Conservation (phyloP, 2,113 vertebrate species). For the Lucifuga dentata region DNA sequence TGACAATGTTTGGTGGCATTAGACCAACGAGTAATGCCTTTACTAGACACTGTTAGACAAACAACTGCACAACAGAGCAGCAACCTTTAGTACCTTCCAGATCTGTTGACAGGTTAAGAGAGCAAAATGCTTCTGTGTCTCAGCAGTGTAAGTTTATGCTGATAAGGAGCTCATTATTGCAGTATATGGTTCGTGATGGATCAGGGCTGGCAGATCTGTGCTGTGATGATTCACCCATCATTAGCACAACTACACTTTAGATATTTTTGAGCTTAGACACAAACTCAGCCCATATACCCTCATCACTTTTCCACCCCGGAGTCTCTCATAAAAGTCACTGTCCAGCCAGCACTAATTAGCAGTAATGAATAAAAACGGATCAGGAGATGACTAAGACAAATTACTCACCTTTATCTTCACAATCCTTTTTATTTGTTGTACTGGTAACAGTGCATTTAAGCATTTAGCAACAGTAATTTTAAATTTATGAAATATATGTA, state of each 20-base stretch:
- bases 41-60: conserved; percentile 52
- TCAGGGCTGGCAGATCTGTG: conserved; percentile 37
- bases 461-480: no score
- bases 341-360: conserved; percentile 25
- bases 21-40: conserved; percentile 55
- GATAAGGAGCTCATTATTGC: conserved; percentile 75
- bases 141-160: conserved; percentile 63
- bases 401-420: conserved; percentile 35
- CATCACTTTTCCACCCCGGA: conserved; percentile 7
- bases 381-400: conserved; percentile 17
- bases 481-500: no score
- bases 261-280: conserved; percentile 61
- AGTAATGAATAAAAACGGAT: conserved; percentile 43
- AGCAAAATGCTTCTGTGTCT: conserved; percentile 69
- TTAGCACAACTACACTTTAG: conserved; percentile 68
- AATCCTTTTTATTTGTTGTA: background rate
- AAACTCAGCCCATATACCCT: conserved; percentile 39
- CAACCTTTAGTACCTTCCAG: conserved; percentile 44
- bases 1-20: conserved; percentile 32
- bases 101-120: conserved; percentile 52
- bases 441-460: no score
- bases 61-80: conserved; percentile 27
- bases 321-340: conserved; percentile 16
- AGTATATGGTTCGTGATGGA: conserved; percentile 61
- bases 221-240: conserved; percentile 78